Evolutionary conservation across 1,140 invertebrate species (phyloP), one percentile per base, ranked within the genome.

Genomic region (Drosophila erecta): DNA sequence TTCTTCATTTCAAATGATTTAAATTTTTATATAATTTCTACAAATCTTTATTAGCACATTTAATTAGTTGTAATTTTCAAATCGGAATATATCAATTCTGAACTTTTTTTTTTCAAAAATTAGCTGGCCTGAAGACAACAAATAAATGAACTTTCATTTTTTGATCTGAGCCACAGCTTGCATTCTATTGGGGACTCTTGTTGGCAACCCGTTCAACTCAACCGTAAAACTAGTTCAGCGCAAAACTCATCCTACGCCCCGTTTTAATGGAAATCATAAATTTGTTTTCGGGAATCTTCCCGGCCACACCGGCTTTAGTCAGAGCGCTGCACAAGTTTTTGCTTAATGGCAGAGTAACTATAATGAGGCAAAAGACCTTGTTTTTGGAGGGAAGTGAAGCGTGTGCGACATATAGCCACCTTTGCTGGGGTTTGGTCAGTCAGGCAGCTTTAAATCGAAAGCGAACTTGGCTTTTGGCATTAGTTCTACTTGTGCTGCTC

Each of bases 261-360:
- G 41, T 20, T 64, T 53, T 72, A 83, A 86, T 83, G 79, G 69
- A 79, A 67, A 60, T 79, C 54, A 87, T 86, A 83, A 83, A 87
- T 87, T 79, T 46, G 47, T 37, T 78, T 87, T 87, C 60, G 69
- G 43, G 44, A 55, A 66, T 11, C 40, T 51, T 40, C 43, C 15
- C 8, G 24, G 30, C 46, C 40, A 60, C 33, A 33, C 69, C 46
- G 69, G 35, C 37, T 17, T 10, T 49, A 15, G 38, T 12, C 10
- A 20, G 40, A 44, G 33, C 47, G 38, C 72, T 75, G 58, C 53
- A 40, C 22, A 49, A 49, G 51, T 43, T 20, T 10, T 35, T 30
- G 2, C n/a, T 24, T 12, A 8, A 35, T 30, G 46, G 14, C 53
- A 43, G 58, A 55, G 20, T 37, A 46, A 30, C 33, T 54, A 1